Evolutionary conservation across 1,140 invertebrate genomes (phyloP), one percentile per base, ranked within the genome.

Genomic region (Aphidius ervi): DNA sequence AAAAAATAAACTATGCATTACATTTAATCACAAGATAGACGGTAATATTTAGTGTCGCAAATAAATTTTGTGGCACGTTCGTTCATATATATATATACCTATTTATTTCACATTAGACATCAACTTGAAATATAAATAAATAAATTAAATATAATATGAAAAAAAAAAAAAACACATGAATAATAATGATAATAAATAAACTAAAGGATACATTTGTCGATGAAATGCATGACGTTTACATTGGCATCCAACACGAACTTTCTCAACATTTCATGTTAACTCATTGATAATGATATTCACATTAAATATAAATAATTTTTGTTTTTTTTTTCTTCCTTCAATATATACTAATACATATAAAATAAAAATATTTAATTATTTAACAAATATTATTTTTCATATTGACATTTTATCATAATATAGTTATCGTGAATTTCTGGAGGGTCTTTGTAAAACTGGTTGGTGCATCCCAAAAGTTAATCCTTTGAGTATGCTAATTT

Each of bases 401-500:
- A 73, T 67, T 74, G 73, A 72, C 67, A 46, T 66, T 68, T 77
- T 71, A 77, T 77, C 74, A 76, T 72, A 72, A 76, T 75, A 76
- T 74, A 70, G 70, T 78, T 75, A 76, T 78, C 76, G 74, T 31
- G 23, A 68, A 74, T 76, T 78, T 76, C 70, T 66, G 65, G 49
- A 49, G 58, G 58, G 58, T 56, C 54, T 50, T 41, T 37, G 45
- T 40, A 58, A 31, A 31, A 31, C 23, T 31, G 23, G 1, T 31
- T 31, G 23, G 23, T 69, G 62, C 68, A 66, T 61, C 57, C 58
- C 23, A 65, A 69, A 65, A 72, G 72, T 71, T 78, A 74, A 78
- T 76, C 74, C 69, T 67, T 62, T 62, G 59, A 66, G 70, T 78
- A 78, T 78, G 74, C 70, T 78, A 77, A 78, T 78, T 75, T 65